Evolutionary conservation across 2,888 invertebrate genomes (phyloP), one percentile per base, ranked within the genome.

Genomic region (Platerodrilus igneus): DNA sequence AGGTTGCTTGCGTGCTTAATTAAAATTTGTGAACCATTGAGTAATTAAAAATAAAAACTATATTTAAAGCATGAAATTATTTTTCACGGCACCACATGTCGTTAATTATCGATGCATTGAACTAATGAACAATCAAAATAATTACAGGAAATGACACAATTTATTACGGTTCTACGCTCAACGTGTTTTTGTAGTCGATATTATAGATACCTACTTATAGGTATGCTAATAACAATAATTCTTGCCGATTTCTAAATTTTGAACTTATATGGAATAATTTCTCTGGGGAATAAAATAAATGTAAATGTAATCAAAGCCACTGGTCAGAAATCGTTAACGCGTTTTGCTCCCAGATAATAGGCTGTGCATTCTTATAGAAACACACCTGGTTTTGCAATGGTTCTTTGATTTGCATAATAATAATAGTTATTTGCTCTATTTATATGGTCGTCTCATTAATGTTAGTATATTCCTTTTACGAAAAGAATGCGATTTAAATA

Each of bases 371-470:
- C 53, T n/a, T n/a, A n/a, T n/a, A n/a, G 58, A 57, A 58, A 58
- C 62, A 64, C 65, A 66, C 65, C 65, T 66, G 64, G 63, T 58
- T 58, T 52, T 55, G 55, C 57, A 54, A 55, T 59, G 59, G 63
- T 59, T 58, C 58, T 54, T 59, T 59, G 53, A 63, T 64, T 64
- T 64, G 62, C 64, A 64, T 64, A 50, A 63, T 64, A n/a, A n/a
- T n/a, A 64, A 64, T 64, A 48, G 60, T 50, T 50, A 49, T 50
- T 52, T 49, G 48, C 40, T n/a, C 37, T 34, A 28, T 35, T 20
- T 17, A 20, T 20, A 29, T 29, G 42, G 21, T 38, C 42, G 38
- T 19, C 28, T 37, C 34, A 31, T 38, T 43, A 38, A 29, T 43
- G 38, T 19, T 34, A n/a, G n/a, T n/a, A n/a, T n/a, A n/a, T n/a